phyloP scores from a whole-genome alignment of 2,888 invertebrate species.

The Phalera bucephala region DNA sequence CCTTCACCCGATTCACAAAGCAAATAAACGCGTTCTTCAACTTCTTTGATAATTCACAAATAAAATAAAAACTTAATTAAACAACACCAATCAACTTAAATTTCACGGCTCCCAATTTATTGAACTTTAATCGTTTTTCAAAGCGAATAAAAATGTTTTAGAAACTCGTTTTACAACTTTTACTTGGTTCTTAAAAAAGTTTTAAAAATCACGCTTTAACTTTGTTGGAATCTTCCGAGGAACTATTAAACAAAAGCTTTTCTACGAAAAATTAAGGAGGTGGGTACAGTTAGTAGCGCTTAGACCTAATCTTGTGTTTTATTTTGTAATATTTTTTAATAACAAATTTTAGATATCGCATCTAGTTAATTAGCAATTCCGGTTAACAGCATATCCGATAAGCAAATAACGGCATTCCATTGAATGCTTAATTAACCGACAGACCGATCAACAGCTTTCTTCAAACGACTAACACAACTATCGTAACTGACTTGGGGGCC shows the following conservation, averaged over 20 bases:
- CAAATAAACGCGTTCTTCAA: too few relatives aligned
- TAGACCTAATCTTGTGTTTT: conserved; percentile 15
- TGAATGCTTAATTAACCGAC: too few relatives aligned
- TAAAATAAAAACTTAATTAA: conserved; percentile 7
- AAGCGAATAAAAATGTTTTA: conserved; percentile 41
- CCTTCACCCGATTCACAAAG: too few relatives aligned
- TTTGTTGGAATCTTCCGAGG: conserved; percentile 17
- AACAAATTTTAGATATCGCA: too few relatives aligned
- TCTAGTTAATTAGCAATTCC: too few relatives aligned
- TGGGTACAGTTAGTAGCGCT: conserved; percentile 10
- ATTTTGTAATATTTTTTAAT: too few relatives aligned
- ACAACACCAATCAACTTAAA: conserved; percentile 6
- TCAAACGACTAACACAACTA: too few relatives aligned
- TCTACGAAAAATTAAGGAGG: conserved; percentile 23
- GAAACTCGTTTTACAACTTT: conserved; percentile 40
- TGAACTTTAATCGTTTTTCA: conserved; percentile 31
- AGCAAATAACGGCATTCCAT: too few relatives aligned
- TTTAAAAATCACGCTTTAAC: conserved; percentile 29
- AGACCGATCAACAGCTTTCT: too few relatives aligned
- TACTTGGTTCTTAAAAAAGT: conserved; percentile 39
- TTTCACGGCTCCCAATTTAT: conserved; percentile 13
- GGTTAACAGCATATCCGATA: too few relatives aligned
- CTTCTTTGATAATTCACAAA: background rate
- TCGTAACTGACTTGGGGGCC: too few relatives aligned
- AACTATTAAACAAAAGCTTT: conserved; percentile 33